phyloP scores from a whole-genome alignment of 2,888 invertebrate genomes.

The Arctia plantaginis region DNA sequence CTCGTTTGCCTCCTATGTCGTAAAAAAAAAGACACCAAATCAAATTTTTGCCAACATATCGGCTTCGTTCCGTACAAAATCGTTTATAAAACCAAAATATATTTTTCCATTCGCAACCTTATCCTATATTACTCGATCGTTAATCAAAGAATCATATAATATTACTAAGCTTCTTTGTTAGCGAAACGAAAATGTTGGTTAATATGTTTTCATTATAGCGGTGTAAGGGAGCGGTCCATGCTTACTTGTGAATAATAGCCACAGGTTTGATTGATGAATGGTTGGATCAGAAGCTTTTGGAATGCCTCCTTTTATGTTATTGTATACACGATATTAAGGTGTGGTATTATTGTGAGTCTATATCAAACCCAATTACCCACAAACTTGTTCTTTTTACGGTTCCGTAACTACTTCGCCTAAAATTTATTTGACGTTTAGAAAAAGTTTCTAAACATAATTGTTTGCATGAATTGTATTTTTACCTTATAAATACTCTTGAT shows the following conservation, averaged over 20 bases:
- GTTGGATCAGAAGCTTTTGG: conserved; percentile 12
- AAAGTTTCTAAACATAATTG: too few relatives aligned
- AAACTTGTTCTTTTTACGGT: background rate
- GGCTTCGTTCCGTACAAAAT: background rate
- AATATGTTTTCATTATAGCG: conserved; percentile 16
- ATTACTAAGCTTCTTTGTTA: conserved; percentile 9
- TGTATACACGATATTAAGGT: background rate
- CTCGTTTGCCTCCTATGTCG: too few relatives aligned
- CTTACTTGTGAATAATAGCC: conserved; percentile 16
- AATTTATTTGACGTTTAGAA: too few relatives aligned
- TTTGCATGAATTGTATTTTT: too few relatives aligned
- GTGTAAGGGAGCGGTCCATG: conserved; percentile 3
- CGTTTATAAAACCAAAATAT: background rate
- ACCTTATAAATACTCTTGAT: too few relatives aligned
- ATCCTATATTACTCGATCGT: background rate
- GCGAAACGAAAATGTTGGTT: background rate
- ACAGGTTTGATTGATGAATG: conserved; percentile 22
- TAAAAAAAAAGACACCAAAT: too few relatives aligned
- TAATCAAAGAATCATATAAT: conserved; percentile 12
- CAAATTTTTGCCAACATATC: background rate
- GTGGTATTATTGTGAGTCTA: background rate
- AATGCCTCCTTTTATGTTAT: conserved; percentile 10
- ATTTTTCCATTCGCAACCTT: background rate
- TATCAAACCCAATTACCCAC: conserved; percentile 6
- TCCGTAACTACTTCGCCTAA: background rate